A percentile compares a stretch with the other conserved stretches of the same genome.
phyloP scores from a whole-genome alignment of 1,140 invertebrate species.

The Manduca sexta region DNA sequence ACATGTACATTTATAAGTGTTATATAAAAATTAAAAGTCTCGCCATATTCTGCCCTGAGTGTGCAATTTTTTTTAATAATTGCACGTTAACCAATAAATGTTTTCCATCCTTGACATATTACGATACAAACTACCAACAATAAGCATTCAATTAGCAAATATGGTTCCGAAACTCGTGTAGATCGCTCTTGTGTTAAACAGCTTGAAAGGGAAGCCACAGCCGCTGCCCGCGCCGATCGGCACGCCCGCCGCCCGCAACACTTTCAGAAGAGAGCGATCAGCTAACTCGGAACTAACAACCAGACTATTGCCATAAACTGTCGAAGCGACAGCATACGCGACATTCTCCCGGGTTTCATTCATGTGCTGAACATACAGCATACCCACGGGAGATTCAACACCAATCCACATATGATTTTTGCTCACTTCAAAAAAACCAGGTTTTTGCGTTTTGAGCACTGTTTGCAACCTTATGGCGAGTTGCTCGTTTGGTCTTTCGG shows the following conservation, averaged over 20 bases:
- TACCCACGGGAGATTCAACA: not conserved
- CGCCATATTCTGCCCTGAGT: too few species aligned
- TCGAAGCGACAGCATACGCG: not conserved
- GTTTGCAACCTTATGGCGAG: not conserved
- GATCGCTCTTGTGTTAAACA: conserved; percentile 7
- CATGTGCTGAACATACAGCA: not conserved
- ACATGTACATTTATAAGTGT: too few species aligned
- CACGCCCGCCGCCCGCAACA: not conserved
- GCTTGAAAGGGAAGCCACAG: not conserved
- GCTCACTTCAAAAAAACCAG: not conserved
- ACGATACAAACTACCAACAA: too few species aligned
- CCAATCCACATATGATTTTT: not conserved
- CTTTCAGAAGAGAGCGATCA: not conserved
- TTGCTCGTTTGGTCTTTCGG: not conserved
- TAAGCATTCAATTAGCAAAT: conserved; percentile 24
- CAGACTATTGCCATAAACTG: not conserved
- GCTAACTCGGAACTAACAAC: not conserved
- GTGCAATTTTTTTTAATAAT: too few species aligned
- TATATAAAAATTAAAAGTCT: too few species aligned
- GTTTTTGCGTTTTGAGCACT: not conserved
- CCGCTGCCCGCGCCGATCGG: not conserved
- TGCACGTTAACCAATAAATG: too few species aligned
- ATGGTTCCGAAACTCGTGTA: conserved; percentile 27
- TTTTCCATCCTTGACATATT: too few species aligned
- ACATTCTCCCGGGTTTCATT: not conserved